A percentile compares a stretch with the other conserved stretches of the same genome.
Conservation (phyloP, 2,797 vertebrate genomes). For the Pseudochirops cupreus region DNA sequence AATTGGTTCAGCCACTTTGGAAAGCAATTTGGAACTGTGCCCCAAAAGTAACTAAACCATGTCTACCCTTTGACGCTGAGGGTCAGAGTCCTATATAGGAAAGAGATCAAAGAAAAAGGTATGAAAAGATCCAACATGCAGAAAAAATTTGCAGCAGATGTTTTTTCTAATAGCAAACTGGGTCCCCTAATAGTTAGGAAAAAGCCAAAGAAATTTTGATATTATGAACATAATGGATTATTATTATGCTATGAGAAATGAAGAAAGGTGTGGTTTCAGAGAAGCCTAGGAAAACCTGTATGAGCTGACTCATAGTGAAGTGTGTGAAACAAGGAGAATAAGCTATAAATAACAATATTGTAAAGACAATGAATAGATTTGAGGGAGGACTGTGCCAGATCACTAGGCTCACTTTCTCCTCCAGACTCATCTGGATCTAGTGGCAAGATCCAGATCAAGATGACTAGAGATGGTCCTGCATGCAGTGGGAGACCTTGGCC, state of each 20-base stretch:
- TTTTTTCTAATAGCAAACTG: neutral
- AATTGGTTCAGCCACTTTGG: neutral
- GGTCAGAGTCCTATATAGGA: neutral
- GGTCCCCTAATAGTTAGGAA: neutral
- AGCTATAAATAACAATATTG: neutral
- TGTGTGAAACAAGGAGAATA: neutral
- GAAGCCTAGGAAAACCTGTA: neutral
- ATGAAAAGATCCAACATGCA: too few relatives aligned
- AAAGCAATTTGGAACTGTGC: neutral
- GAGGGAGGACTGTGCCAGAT: too few relatives aligned
- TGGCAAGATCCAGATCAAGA: too few relatives aligned
- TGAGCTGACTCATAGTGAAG: neutral
- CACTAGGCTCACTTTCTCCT: too few relatives aligned
- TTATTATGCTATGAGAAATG: neutral
- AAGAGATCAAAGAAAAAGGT: neutral
- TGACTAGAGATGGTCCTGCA: too few relatives aligned
- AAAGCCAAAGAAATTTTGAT: neutral
- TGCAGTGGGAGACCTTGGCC: too few relatives aligned
- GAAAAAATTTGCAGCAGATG: neutral
- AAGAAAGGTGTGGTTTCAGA: neutral
- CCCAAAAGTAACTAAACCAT: neutral
- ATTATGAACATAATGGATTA: neutral
- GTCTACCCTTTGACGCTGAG: neutral
- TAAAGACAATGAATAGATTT: neutral
- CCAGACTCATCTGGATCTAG: too few relatives aligned